Evolutionary conservation across 2,797 vertebrate species (phyloP), one percentile per base, ranked within the genome.

Genomic region (Girardinus metallicus): DNA sequence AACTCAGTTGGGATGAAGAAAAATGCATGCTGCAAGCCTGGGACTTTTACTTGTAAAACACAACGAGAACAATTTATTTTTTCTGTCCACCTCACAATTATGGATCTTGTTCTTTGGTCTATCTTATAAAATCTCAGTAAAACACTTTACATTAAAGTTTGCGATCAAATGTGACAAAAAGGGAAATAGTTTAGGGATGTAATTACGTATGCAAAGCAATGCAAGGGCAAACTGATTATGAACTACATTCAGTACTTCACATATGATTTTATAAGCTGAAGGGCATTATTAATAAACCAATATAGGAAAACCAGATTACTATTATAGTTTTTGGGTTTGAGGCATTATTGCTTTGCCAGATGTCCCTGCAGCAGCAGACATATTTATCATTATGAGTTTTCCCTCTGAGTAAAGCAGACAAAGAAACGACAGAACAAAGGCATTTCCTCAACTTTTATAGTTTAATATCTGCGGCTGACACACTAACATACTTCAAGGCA

Each of bases 271-370:
- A 44, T 62, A 84, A 3, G 2, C 78, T 43, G 75, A 53, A 29
- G 72, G 47, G 47, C 18, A 21, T 82, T 78, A 5, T 68, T 7
- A 85, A 75, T 46, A 75, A 76, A 62, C 64, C 43, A 73, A 12
- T 36, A 11, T 31, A 85, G 18, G 41, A 84, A 34, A 49, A 73
- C 31, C n/a, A 85, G 82, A 78, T 66, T n/a, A 80, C 51, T 53
- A 60, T 78, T 18, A 74, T 73, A 83, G 3, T 43, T 85, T 78
- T 81, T 72, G 75, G 77, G 70, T 79, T 26, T 44, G 76, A 26
- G 49, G 80, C 75, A 89, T 89, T 80, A 86, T 83, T 75, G 73
- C 75, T 88, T 89, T 84, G 75, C 79, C 81, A 78, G 81, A 90
- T 49, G 73, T 82, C 87, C n/a, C 85, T 84, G 78, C 51, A 84